These are phyloP conservation scores for Symphodus melops DNA, from an alignment of 2,113 vertebrate genomes.

Conservation along the genomic window DNA sequence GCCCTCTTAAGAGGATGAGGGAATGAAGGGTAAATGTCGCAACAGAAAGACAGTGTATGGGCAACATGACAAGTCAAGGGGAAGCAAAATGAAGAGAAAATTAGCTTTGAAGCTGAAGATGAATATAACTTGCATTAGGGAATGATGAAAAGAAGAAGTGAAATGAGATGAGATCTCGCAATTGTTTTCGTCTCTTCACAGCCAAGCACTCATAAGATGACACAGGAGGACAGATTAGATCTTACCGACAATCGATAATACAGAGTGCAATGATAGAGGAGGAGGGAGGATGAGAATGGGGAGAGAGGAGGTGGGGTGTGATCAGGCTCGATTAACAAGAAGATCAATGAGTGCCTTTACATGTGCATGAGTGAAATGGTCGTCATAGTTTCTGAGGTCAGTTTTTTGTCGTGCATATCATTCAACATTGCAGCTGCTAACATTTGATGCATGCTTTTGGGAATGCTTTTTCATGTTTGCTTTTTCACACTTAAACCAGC, in stretches of 20 bases:
- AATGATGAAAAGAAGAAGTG: neutral
- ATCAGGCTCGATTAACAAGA: constrained; percentile 15
- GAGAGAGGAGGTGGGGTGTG: constrained; percentile 27
- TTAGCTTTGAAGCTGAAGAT: constrained; percentile 22
- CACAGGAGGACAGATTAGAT: constrained; percentile 66
- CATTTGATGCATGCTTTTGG: too few species aligned
- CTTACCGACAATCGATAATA: constrained; percentile 64
- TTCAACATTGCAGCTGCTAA: too few species aligned
- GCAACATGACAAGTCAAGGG: constrained; percentile 11
- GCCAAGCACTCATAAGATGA: constrained; percentile 47
- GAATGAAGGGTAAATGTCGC: constrained; percentile 20
- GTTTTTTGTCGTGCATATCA: too few species aligned
- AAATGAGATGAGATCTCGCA: constrained; percentile 8
- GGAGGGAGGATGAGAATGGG: constrained; percentile 23
- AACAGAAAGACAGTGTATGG: constrained; percentile 2
- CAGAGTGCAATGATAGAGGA: constrained; percentile 48
- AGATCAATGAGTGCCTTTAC: too few species aligned
- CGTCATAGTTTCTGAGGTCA: neutral
- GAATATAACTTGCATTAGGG: constrained; percentile 42
- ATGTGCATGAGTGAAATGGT: neutral
- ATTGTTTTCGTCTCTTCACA: constrained; percentile 34
- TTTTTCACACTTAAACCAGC: too few species aligned
- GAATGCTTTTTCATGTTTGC: too few species aligned
- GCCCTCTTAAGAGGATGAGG: constrained; percentile 39
- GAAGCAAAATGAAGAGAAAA: constrained; percentile 11